Evolutionary conservation across 2,797 vertebrate species (phyloP), one percentile per base, ranked within the genome.

Genomic region (Sebastes cheni): DNA sequence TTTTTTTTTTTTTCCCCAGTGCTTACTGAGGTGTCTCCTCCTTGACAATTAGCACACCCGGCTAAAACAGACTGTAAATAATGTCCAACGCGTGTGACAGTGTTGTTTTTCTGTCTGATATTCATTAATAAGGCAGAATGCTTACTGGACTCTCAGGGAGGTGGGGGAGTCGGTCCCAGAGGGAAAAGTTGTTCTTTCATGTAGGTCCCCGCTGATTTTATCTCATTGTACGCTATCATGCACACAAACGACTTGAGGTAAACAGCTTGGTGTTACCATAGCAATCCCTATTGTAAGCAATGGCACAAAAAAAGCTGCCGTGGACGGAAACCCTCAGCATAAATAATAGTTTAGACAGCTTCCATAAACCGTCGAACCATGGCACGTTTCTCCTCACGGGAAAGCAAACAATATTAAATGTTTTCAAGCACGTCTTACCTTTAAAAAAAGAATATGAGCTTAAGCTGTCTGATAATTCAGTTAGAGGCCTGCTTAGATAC

Each of bases 251-350:
- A 93, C 91, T 94, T 92, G 93, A 95, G 92, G 95, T 96, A 96
- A 96, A 96, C 95, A 95, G 87, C 89, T 89, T 91, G 85, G 85
- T 55, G 95, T 96, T 95, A 85, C 95, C 95, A 96, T 96, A 96
- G 96, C 90, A 77, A 96, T 96, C 82, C 79, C 92, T 89, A 93
- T 91, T 93, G 95, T 95, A 93, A 91, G 91, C 92, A 90, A 84
- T 77, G 79, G 86, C 84, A 87, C 39, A 42, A 42, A 42, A 86
- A 86, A 89, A 92, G 84, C 89, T 80, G 84, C 88, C 82, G 90
- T 89, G 90, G 89, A 93, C 92, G 89, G 83, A 92, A 84, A 79
- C 86, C 88, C 90, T 86, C 83, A 83, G 86, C 85, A 91, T 85
- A 91, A 93, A 93, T 91, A 92, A 91, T 86, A 86, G 83, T 86